phyloP scores from a whole-genome alignment of 2,888 invertebrate species.

The Drosophila limbata region DNA sequence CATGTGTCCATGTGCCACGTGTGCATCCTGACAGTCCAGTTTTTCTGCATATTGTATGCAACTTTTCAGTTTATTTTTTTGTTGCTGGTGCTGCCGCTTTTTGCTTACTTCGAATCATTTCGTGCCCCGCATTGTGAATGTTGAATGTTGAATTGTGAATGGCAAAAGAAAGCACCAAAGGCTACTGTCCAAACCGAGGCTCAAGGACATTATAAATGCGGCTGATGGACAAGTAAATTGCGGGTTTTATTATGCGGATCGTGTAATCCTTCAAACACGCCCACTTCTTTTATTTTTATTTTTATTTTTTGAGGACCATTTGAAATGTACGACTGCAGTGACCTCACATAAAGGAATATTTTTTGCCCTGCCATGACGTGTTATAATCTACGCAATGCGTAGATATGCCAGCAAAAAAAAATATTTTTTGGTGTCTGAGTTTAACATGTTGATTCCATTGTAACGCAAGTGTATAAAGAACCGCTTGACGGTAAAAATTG shows the following conservation, averaged over 20 bases:
- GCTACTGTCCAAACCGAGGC: conserved; percentile 22
- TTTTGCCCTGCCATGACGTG: background rate
- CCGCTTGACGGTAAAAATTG: no score
- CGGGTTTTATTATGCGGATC: conserved; percentile 44
- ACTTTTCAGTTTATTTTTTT: conserved; percentile 37
- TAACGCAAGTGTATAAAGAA: background rate
- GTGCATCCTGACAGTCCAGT: conserved; percentile 47
- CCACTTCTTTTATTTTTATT: background rate
- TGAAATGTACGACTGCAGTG: conserved; percentile 15
- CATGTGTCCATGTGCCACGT: conserved; percentile 27
- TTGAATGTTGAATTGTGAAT: conserved; percentile 27
- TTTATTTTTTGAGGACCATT: background rate
- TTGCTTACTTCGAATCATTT: conserved; percentile 39
- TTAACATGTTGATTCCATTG: background rate
- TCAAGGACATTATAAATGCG: conserved; percentile 45
- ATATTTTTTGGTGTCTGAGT: background rate
- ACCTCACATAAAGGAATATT: conserved; percentile 4
- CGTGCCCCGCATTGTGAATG: conserved; percentile 29
- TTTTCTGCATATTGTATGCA: conserved; percentile 53
- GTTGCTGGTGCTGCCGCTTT: conserved; percentile 31
- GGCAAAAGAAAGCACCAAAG: conserved; percentile 7
- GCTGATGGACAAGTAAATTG: conserved; percentile 51
- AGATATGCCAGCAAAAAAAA: background rate
- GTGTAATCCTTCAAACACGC: conserved; percentile 21
- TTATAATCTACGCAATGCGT: conserved; percentile 12